Evolutionary conservation across 2,113 vertebrate species (phyloP).

Genomic region (Brachionichthys hirsutus): DNA sequence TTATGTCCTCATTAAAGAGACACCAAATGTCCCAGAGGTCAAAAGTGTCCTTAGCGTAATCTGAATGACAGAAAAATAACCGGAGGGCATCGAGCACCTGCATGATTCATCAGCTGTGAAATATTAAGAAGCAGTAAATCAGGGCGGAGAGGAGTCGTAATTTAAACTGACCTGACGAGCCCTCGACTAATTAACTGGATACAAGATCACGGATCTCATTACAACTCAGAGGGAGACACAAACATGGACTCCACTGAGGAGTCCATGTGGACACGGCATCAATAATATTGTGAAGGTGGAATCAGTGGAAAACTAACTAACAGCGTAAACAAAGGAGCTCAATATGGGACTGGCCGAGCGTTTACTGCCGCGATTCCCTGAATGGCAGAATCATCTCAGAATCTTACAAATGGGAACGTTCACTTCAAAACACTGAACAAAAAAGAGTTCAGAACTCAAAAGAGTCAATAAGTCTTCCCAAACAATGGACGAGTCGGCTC

Average conservation of each 20-base stretch:
- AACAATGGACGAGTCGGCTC: too few relatives aligned
- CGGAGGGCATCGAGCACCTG: constrained; percentile 33
- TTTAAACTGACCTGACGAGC: constrained; percentile 58
- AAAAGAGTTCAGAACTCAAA: too few relatives aligned
- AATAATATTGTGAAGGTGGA: not conserved
- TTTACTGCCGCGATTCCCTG: too few relatives aligned
- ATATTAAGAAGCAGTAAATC: constrained; percentile 69
- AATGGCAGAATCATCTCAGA: too few relatives aligned
- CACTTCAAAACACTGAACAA: too few relatives aligned
- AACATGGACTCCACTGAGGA: not conserved
- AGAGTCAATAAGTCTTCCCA: too few relatives aligned
- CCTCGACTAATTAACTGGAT: constrained; percentile 47
- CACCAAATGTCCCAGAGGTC: constrained; percentile 8
- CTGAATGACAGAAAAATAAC: constrained; percentile 5
- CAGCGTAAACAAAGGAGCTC: too few relatives aligned
- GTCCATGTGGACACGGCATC: not conserved
- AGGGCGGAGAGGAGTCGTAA: constrained; percentile 57
- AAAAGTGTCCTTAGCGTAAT: not conserved
- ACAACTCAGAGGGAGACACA: not conserved
- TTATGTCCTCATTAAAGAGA: not conserved
- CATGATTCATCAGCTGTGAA: constrained; percentile 68
- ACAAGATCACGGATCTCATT: not conserved
- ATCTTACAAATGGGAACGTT: too few relatives aligned
- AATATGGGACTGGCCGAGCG: too few relatives aligned
- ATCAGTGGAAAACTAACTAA: too few relatives aligned